phyloP scores from a whole-genome alignment of 1,140 invertebrate species.

The Lasaia peninsularis region DNA sequence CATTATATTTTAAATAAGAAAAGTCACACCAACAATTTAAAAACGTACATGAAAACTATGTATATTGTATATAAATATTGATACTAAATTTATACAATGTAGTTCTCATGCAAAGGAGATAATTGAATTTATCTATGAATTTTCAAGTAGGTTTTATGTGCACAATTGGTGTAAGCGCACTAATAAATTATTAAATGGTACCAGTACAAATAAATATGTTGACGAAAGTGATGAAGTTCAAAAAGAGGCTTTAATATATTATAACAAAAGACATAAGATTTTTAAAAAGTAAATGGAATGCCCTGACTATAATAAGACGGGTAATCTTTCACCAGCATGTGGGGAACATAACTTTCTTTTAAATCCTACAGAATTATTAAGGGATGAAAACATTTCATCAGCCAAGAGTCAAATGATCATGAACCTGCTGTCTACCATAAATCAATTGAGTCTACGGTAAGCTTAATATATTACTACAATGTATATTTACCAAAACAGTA shows the following conservation, averaged over 20 bases:
- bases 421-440: too few relatives aligned
- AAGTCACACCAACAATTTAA: neutral
- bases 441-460: too few relatives aligned
- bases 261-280: neutral
- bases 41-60: neutral
- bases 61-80: neutral
- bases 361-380: too few relatives aligned
- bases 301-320: too few relatives aligned
- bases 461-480: too few relatives aligned
- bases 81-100: neutral
- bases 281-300: too few relatives aligned
- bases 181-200: conserved; percentile 4
- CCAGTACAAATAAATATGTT: neutral
- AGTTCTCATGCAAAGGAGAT: neutral
- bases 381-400: too few relatives aligned
- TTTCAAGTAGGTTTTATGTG: neutral
- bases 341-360: too few relatives aligned
- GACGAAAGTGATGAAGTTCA: neutral
- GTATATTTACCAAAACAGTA: too few relatives aligned
- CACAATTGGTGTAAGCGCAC: neutral
- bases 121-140: neutral
- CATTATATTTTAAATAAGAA: neutral
- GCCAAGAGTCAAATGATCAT: too few relatives aligned
- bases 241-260: neutral
- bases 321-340: too few relatives aligned